Evolutionary conservation across 2,888 invertebrate species (phyloP), one percentile per base, ranked within the genome.

Genomic region (Scotopteryx bipunctaria): DNA sequence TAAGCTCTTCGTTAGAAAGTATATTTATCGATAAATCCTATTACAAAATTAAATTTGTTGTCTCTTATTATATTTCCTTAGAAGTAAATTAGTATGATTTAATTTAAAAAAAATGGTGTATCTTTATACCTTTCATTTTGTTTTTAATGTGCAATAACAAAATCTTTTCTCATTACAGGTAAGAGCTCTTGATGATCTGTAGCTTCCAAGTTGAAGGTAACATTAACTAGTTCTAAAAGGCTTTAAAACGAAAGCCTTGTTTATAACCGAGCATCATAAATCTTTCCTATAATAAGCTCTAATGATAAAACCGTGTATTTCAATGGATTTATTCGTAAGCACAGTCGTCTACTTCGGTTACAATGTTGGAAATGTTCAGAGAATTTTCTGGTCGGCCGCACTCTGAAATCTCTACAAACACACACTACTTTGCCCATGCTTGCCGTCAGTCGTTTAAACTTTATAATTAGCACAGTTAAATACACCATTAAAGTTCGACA

Each of bases 401-500:
- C 52, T 40, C 56, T 17, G 55, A 70, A 68, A 73, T 71, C 71
- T 74, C 67, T 71, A 73, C 69, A 72, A 73, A 67, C 69, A 73
- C 65, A 72, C 70, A 74, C 60, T 62, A 57, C 59, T 60, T 67
- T 54, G 69, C 55, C n/a, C 63, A 55, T 65, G 69, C 69, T 64
- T 58, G 54, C 63, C 64, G 66, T 74, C 38, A 17, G 79, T 73
- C 63, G 73, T 73, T 69, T 58, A 77, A 86, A 83, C 78, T 86
- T 84, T 77, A 75, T 82, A 83, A 86, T 83, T 76, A 83, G 81
- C 80, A 81, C 78, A 77, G 82, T 83, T 86, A 86, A 86, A 86
- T 83, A 80, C 79, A n/a, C 83, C 75, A 85, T 86, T 86, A 83
- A 86, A 86, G 83, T 86, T 86, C 76, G 83, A 87, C 86, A 83